These are phyloP conservation scores for Solenopsis invicta DNA, from an alignment of 1,140 invertebrate species.

Conservation along the genomic window DNA sequence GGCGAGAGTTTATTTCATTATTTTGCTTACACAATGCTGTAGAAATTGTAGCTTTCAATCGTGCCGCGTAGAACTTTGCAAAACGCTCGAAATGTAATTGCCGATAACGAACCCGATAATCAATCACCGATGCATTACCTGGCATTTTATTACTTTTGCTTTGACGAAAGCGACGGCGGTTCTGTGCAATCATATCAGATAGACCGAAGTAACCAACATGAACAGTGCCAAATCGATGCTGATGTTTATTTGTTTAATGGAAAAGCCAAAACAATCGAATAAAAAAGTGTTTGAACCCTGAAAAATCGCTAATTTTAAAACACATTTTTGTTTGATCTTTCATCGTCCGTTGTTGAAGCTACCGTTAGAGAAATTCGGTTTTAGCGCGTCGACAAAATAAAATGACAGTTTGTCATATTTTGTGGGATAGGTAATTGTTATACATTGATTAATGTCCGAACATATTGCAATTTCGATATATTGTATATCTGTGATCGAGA, in stretches of 20 bases:
- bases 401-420: slow-evolving; percentile 18
- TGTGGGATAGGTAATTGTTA: slow-evolving; percentile 17
- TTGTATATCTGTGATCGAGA: slow-evolving; percentile 46
- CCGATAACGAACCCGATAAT: slow-evolving; percentile 48
- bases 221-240: slow-evolving; percentile 75
- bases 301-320: neutral
- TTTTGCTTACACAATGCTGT: slow-evolving; percentile 2
- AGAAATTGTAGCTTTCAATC: slow-evolving; percentile 24
- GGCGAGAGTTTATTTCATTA: slow-evolving; percentile 38
- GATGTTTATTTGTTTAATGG: slow-evolving; percentile 49
- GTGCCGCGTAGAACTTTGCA: slow-evolving; percentile 29
- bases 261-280: neutral
- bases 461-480: slow-evolving; percentile 51
- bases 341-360: neutral
- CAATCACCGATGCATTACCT: slow-evolving; percentile 21
- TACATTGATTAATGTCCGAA: slow-evolving; percentile 21
- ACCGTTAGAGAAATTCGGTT: neutral
- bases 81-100: slow-evolving; percentile 60
- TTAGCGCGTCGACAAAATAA: neutral
- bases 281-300: neutral
- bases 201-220: slow-evolving; percentile 54
- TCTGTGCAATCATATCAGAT: slow-evolving; percentile 75
- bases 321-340: slow-evolving; percentile 20
- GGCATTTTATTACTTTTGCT: slow-evolving; percentile 23
- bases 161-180: slow-evolving; percentile 14